A percentile compares a stretch with the other conserved stretches of the same genome.
Conservation (phyloP, 2,113 vertebrate genomes). For the Cryptotis parvus region DNA sequence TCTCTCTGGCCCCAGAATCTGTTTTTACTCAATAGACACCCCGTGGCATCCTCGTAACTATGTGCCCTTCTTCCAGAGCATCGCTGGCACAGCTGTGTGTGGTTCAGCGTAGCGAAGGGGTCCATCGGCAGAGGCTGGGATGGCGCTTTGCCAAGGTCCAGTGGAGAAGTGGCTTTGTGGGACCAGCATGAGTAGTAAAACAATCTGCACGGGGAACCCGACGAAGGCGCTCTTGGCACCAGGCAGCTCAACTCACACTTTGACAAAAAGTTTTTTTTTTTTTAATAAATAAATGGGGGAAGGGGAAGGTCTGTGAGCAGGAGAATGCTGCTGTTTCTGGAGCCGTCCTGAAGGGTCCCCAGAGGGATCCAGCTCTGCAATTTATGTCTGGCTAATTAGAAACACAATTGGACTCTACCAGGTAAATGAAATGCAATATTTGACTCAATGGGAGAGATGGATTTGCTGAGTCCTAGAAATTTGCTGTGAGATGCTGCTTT, state of each 20-base stretch:
- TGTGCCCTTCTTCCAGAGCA: background rate
- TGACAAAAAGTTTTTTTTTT: too few relatives aligned
- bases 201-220: background rate
- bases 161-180: background rate
- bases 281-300: too few relatives aligned
- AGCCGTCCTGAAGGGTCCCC: conserved; percentile 49
- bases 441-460: background rate
- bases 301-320: background rate
- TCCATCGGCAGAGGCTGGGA: background rate
- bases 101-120: too few relatives aligned
- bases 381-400: conserved; percentile 34
- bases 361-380: background rate
- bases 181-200: accelerated
- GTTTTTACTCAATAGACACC: too few relatives aligned
- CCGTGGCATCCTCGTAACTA: too few relatives aligned
- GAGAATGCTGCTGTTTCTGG: conserved; percentile 26
- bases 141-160: background rate
- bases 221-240: conserved; percentile 51
- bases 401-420: background rate
- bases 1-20: too few relatives aligned
- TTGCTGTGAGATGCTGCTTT: background rate
- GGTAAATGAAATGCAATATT: background rate
- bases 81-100: too few relatives aligned
- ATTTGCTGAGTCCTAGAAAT: background rate
- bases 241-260: background rate